phyloP scores from a whole-genome alignment of 2,888 invertebrate genomes.

The Zhuqinia jingwanae region DNA sequence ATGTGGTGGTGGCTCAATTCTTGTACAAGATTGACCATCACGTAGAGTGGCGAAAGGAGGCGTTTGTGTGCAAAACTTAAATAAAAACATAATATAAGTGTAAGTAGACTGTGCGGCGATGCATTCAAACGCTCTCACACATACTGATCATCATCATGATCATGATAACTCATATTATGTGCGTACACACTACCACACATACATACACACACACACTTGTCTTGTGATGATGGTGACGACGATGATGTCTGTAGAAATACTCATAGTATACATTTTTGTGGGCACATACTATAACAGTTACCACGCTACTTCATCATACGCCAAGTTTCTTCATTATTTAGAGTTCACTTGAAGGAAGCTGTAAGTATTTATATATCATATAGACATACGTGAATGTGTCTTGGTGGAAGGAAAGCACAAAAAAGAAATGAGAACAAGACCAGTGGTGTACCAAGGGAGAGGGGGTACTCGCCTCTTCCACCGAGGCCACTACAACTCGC shows the following conservation, averaged over 20 bases:
- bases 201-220: no score
- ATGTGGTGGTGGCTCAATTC: no score
- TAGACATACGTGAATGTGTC: background rate
- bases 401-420: background rate
- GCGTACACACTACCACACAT: no score
- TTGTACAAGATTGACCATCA: no score
- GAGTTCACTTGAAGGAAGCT: background rate
- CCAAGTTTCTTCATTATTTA: slow-evolving; percentile 4
- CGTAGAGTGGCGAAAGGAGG: slow-evolving; percentile 29
- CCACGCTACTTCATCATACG: background rate
- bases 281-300: slow-evolving; percentile 1
- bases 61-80: background rate
- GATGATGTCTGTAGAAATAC: background rate
- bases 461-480: background rate
- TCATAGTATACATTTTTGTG: slow-evolving; percentile 35
- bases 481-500: slow-evolving; percentile 32
- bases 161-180: slow-evolving; percentile 33
- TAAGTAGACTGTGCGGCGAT: background rate
- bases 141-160: no score
- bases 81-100: background rate
- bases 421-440: slow-evolving; percentile 14
- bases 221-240: background rate
- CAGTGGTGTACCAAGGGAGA: slow-evolving; percentile 42
- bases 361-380: no score
- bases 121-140: slow-evolving; percentile 17